Base-by-base conservation (phyloP, 2,797 vertebrate genomes). In the Aphelocoma californica region DNA sequence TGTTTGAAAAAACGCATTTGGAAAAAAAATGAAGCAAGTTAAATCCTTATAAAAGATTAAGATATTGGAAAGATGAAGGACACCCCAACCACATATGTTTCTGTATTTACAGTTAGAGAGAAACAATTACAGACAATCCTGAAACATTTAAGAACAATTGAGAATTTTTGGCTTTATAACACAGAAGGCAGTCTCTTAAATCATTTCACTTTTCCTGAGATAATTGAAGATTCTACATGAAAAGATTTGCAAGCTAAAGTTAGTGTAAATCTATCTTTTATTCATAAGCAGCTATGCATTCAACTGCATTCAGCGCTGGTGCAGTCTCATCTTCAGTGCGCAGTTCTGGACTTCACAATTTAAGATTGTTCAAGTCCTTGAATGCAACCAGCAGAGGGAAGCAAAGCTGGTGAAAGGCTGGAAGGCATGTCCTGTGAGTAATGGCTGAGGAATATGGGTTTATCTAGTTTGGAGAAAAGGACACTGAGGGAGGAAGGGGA, bases 71-170 rank as follows among this genome's bases (percentile, higher is more conserved):
- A 64, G 24, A 50, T 23, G 14, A 31, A 90, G 14, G 10, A 58
- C 11, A 17, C 5, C 5, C 5, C 9, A n/a, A 21, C 2, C 9
- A 10, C 3, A 1, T 6, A 18, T 47, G 25, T 67, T 69, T 80
- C 21, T 65, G 12, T 36, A n/a, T 12, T 38, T 50, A 57, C 4
- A 32, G 17, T 53, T 66, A 65, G 58, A 71, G 15, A 82, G 6
- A 45, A 88, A 25, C 1, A 34, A 23, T 20, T 42, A 47, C 25
- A 79, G n/a, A 31, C 9, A 12, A 42, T 62, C 12, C 31, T 62
- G 40, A 90, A 80, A 20, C 19, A 32, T 60, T 81, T 81, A 47
- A 77, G 11, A 45, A 10, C 15, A 8, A n/a, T 6, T 58, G n/a
- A 84, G 54, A 56, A 29, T 42, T 60, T 72, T 72, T 26, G 7